Conservation (phyloP, 2,888 invertebrate genomes). For the Himalopsyche tibetana region DNA sequence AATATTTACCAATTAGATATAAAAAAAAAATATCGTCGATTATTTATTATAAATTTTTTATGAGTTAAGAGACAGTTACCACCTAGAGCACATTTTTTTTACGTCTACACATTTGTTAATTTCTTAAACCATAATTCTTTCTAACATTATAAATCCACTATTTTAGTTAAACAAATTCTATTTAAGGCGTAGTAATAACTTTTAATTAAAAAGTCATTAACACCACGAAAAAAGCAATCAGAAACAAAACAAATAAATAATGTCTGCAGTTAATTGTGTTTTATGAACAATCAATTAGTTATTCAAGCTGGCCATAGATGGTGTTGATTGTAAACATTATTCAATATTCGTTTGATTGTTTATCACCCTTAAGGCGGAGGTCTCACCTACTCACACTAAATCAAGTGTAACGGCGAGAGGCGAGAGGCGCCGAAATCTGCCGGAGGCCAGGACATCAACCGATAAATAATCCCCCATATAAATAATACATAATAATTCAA, state of each 20-base stretch:
- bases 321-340: conserved; percentile 43
- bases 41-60: too few relatives aligned
- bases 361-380: conserved; percentile 43
- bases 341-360: conserved; percentile 43
- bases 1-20: too few relatives aligned
- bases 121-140: too few relatives aligned
- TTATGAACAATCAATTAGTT: conserved; percentile 42
- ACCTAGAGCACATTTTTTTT: too few relatives aligned
- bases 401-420: conserved; percentile 36
- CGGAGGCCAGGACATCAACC: conserved; percentile 27
- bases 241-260: conserved; percentile 41
- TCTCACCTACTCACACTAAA: conserved; percentile 42
- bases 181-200: not conserved
- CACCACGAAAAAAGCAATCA: conserved; percentile 34
- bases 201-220: conserved; percentile 30
- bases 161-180: too few relatives aligned
- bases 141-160: too few relatives aligned
- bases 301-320: conserved; percentile 40
- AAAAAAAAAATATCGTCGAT: too few relatives aligned
- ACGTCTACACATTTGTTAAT: too few relatives aligned
- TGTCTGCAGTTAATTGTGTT: conserved; percentile 38
- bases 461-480: conserved; percentile 38
- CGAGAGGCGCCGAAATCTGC: conserved; percentile 43
- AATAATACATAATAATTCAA: conserved; percentile 42
- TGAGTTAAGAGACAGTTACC: too few relatives aligned